Conservation (phyloP, 2,888 invertebrate genomes). For the Aradus depressus region DNA sequence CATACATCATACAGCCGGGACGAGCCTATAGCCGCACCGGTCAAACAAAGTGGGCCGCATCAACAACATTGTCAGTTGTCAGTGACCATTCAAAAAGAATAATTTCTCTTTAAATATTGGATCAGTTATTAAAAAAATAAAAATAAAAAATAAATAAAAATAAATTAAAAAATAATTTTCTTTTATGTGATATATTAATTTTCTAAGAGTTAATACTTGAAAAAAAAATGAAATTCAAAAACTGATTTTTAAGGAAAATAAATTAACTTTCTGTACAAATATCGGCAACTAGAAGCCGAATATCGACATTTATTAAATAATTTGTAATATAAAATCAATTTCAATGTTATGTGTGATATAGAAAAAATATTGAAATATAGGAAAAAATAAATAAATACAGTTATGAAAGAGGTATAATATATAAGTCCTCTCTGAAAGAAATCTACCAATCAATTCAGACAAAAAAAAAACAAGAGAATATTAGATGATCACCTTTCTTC, state of each 20-base stretch:
- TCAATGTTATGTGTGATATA: background rate
- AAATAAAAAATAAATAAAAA: conserved; percentile 3
- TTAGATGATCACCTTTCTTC: no score
- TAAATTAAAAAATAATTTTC: background rate
- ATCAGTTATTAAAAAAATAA: conserved; percentile 12
- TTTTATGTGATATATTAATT: background rate
- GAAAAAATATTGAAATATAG: background rate
- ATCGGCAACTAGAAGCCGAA: background rate
- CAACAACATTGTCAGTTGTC: conserved; percentile 14
- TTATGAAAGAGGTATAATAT: no score
- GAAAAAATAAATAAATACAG: background rate
- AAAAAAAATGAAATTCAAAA: background rate
- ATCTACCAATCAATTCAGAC: conserved; percentile 10
- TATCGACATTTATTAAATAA: background rate
- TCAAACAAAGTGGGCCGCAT: conserved; percentile 14
- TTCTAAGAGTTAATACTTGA: background rate
- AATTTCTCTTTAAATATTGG: conserved; percentile 14
- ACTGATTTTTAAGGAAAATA: background rate
- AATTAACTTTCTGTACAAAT: background rate
- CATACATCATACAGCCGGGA: conserved; percentile 11
- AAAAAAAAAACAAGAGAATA: no score
- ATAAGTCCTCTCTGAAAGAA: conserved; percentile 9
- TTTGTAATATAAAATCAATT: background rate
- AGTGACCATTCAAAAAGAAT: conserved; percentile 18
- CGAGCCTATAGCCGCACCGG: conserved; percentile 17